Evolutionary conservation across 2,113 vertebrate genomes (phyloP), one percentile per base, ranked within the genome.

Genomic region (Pseudolaguvia tuberculata): DNA sequence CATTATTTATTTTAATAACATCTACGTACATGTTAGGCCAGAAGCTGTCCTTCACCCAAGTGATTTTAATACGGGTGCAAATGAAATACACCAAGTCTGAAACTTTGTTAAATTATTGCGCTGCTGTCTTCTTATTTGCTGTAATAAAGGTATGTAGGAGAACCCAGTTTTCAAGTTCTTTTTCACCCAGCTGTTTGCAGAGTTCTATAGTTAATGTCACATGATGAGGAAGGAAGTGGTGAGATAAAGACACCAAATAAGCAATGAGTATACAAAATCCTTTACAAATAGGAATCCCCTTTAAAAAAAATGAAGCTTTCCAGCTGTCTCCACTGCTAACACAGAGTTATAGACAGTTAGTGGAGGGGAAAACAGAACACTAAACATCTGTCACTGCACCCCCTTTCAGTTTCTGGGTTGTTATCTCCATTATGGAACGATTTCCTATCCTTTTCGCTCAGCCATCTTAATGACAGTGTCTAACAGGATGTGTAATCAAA

Each of bases 171-270:
- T 1, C 14, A 21, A 51, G 21, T n/a, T 29, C 39, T 72, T 21
- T 5, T 12, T 13, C 5, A 77, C 62, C 48, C 42, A 58, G 29
- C 67, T 25, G 42, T 47, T 73, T 78, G 82, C 83, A 85, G 74
- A 72, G 73, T 27, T 1, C 75, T 76, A 75, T 68, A 72, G 53
- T 48, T 80, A 65, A 53, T 6, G 25, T 80, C 56, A 72, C 53
- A 53, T 67, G 48, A 59, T 39, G 56, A 79, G 85, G 86, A 87
- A 90, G 90, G 88, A 89, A 86, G 90, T 87, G 88, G 88, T 88
- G 80, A 78, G 78, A 80, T 58, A 59, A 42, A 72, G 52, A 73
- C 45, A 51, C 72, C 13, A 52, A 50, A 31, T 56, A 80, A 61
- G 35, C 63, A 69, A 31, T 57, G 14, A 51, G 47, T 31, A 73